phyloP scores from a whole-genome alignment of 2,113 vertebrate species.

The Brachionichthys hirsutus region DNA sequence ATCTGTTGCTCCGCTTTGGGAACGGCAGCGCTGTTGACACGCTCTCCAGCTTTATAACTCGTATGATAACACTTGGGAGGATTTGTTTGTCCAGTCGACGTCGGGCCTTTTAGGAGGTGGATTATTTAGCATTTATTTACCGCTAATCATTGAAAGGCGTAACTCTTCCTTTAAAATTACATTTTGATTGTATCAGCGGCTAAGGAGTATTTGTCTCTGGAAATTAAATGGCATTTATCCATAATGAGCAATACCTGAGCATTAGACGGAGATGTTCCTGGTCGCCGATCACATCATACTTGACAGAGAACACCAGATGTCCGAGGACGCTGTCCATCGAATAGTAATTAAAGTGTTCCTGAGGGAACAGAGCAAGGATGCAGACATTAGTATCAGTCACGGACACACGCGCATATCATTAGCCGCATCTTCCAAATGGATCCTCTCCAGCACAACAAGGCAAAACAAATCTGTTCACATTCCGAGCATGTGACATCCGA shows the following conservation, averaged over 20 bases:
- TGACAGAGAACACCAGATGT: constrained; percentile 95
- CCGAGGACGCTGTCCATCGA: constrained; percentile 88
- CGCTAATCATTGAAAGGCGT: neutral
- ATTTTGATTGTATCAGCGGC: neutral
- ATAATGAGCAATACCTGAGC: constrained; percentile 81
- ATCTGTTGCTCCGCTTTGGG: constrained; percentile 65
- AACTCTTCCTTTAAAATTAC: neutral
- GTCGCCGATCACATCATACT: constrained; percentile 92
- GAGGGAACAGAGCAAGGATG: constrained; percentile 54
- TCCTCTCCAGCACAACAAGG: constrained; percentile 1
- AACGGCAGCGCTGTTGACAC: constrained; percentile 59
- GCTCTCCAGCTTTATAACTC: constrained; percentile 57
- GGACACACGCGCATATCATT: constrained; percentile 1
- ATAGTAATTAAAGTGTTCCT: constrained; percentile 99
- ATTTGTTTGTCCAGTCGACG: constrained; percentile 32
- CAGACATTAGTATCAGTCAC: constrained; percentile 38
- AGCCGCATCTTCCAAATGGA: neutral
- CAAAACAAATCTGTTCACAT: constrained; percentile 37
- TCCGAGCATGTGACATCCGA: constrained; percentile 20
- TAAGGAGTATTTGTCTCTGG: neutral
- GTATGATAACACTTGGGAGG: constrained; percentile 28
- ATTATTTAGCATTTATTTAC: constrained; percentile 1
- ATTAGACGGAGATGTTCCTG: constrained; percentile 94
- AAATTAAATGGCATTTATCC: neutral
- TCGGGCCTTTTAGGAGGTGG: constrained; percentile 8